Base-by-base conservation (phyloP, 2,888 invertebrate species). In the Drosophila multiciliata region DNA sequence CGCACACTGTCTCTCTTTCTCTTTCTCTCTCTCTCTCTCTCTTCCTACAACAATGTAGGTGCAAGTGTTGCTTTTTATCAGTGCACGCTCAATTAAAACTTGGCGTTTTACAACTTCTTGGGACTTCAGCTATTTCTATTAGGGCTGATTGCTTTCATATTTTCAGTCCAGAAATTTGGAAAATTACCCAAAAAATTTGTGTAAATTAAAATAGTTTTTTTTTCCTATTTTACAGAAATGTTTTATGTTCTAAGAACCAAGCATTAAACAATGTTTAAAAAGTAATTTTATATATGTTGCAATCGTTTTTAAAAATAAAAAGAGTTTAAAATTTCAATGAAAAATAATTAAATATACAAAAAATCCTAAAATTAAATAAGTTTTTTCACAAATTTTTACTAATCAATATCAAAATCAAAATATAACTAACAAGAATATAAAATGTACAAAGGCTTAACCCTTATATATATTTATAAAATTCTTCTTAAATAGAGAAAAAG, bases 71-170 rank as follows among this genome's bases (percentile, higher is more conserved):
- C 11, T 49, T 53, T 71, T 59, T 60, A 66, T 67, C 70, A 54
- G 29, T 35, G 50, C 45, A 59, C 60, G 72, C 67, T 60, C 64
- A 70, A 78, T 78, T 83, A 75, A 66, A 78, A 69, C 57, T 65
- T 66, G n/a, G 26, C 57, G 49, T 54, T 58, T 55, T 52, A 55
- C 49, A 63, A 42, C 11, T 32, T 29, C n/a, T 26, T 26, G 1
- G 29, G 40, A 17, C 50, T 48, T 53, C 36, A 54, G 17, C 2
- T 33, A 9, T 33, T 23, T 42, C 15, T 32, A 20, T 17, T 29
- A 15, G 17, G 3, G n/a, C 15, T n/a, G 20, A 45, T 32, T 64
- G 20, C 23, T 15, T 7, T 12, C 6, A 11, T 33, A 36, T 17
- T 58, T 26, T 17, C n/a, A 20, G 3, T 1, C 0, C 12, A 15